Base-by-base conservation (phyloP, 2,888 invertebrate species). In the Clanis bilineata region DNA sequence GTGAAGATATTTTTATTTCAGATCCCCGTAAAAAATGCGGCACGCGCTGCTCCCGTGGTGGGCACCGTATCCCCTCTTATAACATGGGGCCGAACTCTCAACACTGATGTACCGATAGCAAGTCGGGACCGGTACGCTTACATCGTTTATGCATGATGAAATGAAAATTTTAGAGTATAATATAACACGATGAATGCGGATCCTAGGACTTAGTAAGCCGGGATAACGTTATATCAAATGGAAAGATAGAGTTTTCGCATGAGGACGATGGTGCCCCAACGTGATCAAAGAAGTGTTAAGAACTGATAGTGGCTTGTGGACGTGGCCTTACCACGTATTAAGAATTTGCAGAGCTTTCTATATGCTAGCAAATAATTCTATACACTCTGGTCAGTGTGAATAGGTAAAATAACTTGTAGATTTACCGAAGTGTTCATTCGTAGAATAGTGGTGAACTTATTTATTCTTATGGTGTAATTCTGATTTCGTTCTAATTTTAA, bases 31-130 rank as follows among this genome's bases (percentile, higher is more conserved):
- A 87, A 69, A 83, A 84, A 72, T 89, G 89, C 79, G 76, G 80
- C 71, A 57, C 90, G 90, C 85, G 90, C 90, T 87, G 90, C 90
- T 70, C 90, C 92, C 83, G 85, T 91, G 69, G 86, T 92, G 69
- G 92, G 92, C 80, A 92, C 92, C 76, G 88, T 92, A 63, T 92
- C 92, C 12, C 92, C 92, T 6, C 84, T 91, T 57, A 83, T 92
- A 68, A 88, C 88, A 22, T 92, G 92, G 92, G 91, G 91, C 65
- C 76, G 91, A 62, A 92, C 90, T 1, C 85, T 92, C 72, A 88
- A 91, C 85, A 88, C 90, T 78, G 89, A 90, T 70, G 70, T 88
- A 67, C 85, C 88, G 25, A 71, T 79, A 39, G 68, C 73, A 41
- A 83, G 81, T 61, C 73, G 69, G 32, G 77, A 85, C 59, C 80